A percentile compares a stretch with the other conserved stretches of the same genome.
phyloP scores from a whole-genome alignment of 2,888 invertebrate genomes.

The Scrobipalpa atriplicella region DNA sequence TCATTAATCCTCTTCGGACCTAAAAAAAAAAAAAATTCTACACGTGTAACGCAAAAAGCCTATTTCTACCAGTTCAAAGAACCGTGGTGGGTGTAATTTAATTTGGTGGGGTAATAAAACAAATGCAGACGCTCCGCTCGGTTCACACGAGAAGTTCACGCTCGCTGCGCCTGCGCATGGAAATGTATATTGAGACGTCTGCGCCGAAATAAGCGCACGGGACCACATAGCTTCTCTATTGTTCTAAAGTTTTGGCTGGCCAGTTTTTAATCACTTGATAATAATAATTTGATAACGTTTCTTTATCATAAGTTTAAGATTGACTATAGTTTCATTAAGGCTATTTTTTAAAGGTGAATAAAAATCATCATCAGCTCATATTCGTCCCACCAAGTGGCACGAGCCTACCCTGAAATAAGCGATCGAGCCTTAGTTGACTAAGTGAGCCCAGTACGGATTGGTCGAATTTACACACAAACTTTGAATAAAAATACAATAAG shows the following conservation, averaged over 20 bases:
- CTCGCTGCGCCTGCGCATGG: conserved; percentile 77
- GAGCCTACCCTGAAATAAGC: too few species aligned
- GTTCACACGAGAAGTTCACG: conserved; percentile 81
- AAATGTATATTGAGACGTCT: conserved; percentile 53
- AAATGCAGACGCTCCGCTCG: conserved; percentile 37
- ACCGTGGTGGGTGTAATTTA: conserved; percentile 57
- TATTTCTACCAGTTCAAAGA: conserved; percentile 10
- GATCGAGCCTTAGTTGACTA: too few species aligned
- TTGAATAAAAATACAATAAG: too few species aligned
- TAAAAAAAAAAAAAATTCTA: neutral
- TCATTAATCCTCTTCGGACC: neutral
- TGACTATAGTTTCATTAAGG: too few species aligned
- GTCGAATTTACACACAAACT: too few species aligned
- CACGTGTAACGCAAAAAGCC: conserved; percentile 17
- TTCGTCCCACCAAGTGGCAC: too few species aligned
- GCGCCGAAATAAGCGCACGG: conserved; percentile 24
- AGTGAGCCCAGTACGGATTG: too few species aligned
- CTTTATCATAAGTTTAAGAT: too few species aligned
- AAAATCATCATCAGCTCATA: too few species aligned
- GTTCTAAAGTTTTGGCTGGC: neutral
- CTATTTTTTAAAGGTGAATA: too few species aligned
- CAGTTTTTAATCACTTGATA: neutral
- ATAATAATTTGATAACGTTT: conserved; percentile 7
- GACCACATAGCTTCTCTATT: neutral
- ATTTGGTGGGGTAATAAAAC: conserved; percentile 65